Base-by-base conservation (phyloP, 2,797 vertebrate genomes). In the Podarcis siculus region DNA sequence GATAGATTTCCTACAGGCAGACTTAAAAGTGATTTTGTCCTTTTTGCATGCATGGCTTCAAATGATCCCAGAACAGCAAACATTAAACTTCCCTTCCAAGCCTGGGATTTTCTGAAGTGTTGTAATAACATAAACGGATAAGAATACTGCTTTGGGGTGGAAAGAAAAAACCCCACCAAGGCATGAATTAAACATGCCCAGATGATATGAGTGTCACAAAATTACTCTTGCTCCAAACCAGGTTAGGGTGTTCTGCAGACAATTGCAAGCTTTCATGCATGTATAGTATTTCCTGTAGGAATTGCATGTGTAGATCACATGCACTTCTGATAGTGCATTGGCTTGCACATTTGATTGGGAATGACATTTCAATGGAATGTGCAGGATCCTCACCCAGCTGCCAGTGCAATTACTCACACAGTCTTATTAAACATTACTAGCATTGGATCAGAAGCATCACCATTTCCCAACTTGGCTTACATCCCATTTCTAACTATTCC, bases 11-110 rank as follows among this genome's bases (percentile, higher is more conserved):
- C 97, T 97, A 97, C 95, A 95, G 97, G 96, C 97, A 96, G 96
- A 97, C 97, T 98, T 98, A 97, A 98, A 98, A 98, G 97, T 95
- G 96, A 97, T 97, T 98, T 97, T 97, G 97, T 97, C 97, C 97
- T 97, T 97, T 97, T 98, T 98, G 97, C 97, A 97, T 97, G 97
- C 96, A 96, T 97, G 94, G 97, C 97, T 98, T 98, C 97, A 98
- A 98, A 97, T 97, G 97, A 97, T 97, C 97, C 97, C 97, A 97
- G 97, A 96, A 98, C 97, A 97, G 97, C 97, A 98, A 97, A 97
- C 96, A 96, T 96, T 96, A 96, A 95, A 96, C 95, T 97, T 97
- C 95, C 95, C 93, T 88, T 95, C 95, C 95, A 96, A 97, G 95
- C 94, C 1, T 75, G 83, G 92, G 94, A 95, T 96, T 96, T 96